Conservation (phyloP, 1,140 invertebrate species). For the Calycopis cecrops region DNA sequence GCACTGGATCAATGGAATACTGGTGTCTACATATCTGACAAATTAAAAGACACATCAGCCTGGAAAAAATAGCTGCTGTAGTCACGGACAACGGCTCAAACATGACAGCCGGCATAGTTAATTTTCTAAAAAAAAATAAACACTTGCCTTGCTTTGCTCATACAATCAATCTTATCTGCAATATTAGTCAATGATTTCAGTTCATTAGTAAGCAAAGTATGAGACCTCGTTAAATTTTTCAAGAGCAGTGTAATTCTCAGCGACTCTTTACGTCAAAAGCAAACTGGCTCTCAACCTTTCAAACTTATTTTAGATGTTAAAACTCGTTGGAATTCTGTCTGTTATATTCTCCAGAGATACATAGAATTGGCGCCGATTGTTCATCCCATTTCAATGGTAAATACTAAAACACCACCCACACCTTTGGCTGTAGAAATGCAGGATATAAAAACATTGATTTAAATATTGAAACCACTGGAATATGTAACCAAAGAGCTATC, state of each 20-base stretch:
- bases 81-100: slow-evolving; percentile 26
- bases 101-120: slow-evolving; percentile 22
- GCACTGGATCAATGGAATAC: slow-evolving; percentile 28
- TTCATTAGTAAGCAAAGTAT: slow-evolving; percentile 27
- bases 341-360: slow-evolving; percentile 26
- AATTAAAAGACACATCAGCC: slow-evolving; percentile 24
- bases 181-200: slow-evolving; percentile 27
- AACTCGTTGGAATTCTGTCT: slow-evolving; percentile 28
- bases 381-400: slow-evolving; percentile 25
- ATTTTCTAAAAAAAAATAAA: slow-evolving; percentile 27
- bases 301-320: slow-evolving; percentile 30
- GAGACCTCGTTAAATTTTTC: slow-evolving; percentile 23
- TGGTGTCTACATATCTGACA: slow-evolving; percentile 23
- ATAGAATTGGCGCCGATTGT: slow-evolving; percentile 26
- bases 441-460: slow-evolving; percentile 27
- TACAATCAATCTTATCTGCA: slow-evolving; percentile 26
- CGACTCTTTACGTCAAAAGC: slow-evolving; percentile 25
- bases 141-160: slow-evolving; percentile 30
- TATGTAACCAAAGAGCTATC: slow-evolving; percentile 27
- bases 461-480: slow-evolving; percentile 25
- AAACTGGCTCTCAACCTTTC: slow-evolving; percentile 25
- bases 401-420: slow-evolving; percentile 26
- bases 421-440: slow-evolving; percentile 26
- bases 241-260: slow-evolving; percentile 20
- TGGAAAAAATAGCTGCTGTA: slow-evolving; percentile 25